A percentile compares a stretch with the other conserved stretches of the same genome.
phyloP scores from a whole-genome alignment of 2,797 vertebrate genomes.

The Balearica regulorum region DNA sequence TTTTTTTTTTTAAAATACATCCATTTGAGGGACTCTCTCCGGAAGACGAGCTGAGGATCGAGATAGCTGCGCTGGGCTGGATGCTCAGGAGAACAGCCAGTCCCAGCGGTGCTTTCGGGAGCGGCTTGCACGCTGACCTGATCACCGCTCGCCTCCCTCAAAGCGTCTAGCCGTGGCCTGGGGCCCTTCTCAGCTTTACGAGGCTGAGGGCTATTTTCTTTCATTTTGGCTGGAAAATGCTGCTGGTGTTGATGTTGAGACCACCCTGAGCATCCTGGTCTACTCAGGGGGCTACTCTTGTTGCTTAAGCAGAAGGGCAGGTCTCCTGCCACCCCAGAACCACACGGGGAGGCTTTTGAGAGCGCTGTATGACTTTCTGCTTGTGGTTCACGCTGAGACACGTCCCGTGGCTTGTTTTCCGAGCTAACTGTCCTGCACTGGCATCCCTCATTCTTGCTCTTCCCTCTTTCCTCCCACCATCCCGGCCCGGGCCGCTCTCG shows the following conservation, averaged over 20 bases:
- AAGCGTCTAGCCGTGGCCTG: background rate
- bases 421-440: background rate
- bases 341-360: background rate
- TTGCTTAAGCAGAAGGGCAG: background rate
- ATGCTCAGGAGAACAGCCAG: background rate
- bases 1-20: background rate
- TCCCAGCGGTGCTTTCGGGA: background rate
- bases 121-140: fast-evolving
- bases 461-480: background rate
- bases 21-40: background rate
- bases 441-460: background rate
- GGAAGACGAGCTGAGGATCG: background rate
- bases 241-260: background rate
- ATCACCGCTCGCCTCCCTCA: background rate
- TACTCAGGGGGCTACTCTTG: fast-evolving
- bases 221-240: background rate
- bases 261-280: background rate
- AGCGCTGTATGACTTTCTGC: background rate
- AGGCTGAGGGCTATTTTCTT: background rate
- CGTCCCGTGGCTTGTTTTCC: background rate
- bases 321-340: background rate
- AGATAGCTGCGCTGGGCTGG: background rate
- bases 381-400: background rate
- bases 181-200: background rate
- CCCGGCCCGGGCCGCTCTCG: background rate